Evolutionary conservation across 2,797 vertebrate species (phyloP).

Genomic region (Schizopygopsis pylzovi): DNA sequence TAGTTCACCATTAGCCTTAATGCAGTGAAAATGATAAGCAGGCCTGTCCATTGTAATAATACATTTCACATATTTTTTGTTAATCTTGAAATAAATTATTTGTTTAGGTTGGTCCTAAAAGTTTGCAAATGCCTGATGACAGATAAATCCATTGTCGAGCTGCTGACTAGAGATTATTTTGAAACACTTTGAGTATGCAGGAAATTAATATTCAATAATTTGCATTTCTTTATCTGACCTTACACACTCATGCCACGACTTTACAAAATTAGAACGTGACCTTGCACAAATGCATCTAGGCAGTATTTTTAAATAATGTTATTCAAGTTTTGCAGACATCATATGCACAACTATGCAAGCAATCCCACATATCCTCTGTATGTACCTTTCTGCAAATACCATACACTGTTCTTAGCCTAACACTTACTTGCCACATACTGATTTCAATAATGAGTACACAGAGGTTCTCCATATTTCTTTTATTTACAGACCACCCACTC

Average conservation of each 20-base stretch:
- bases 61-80: no score
- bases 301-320: background rate
- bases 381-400: background rate
- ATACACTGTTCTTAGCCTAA: background rate
- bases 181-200: background rate
- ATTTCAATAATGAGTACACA: background rate
- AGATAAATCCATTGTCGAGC: background rate
- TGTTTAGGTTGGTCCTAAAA: no score
- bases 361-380: background rate
- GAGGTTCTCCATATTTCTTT: background rate
- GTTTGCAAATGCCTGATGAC: no score
- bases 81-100: no score
- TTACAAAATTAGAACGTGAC: background rate
- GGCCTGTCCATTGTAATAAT: background rate
- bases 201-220: background rate
- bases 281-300: background rate
- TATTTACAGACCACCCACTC: background rate
- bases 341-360: background rate
- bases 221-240: background rate
- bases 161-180: background rate
- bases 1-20: no score
- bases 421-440: background rate
- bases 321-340: background rate
- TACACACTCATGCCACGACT: background rate
- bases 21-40: no score